Evolutionary conservation across 2,888 invertebrate genomes (phyloP).

Genomic region (Archips crataeganus): DNA sequence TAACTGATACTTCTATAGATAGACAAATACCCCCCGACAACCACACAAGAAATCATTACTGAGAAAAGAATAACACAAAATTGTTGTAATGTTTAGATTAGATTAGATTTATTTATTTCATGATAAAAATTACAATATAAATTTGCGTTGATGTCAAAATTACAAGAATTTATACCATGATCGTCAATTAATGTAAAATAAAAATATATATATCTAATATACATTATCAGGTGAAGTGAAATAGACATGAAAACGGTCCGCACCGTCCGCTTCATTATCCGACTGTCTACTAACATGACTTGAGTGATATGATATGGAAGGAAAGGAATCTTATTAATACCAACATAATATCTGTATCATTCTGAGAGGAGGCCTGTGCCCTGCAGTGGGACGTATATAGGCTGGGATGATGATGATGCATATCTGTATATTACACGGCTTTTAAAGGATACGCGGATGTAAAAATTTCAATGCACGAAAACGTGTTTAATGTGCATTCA

Average conservation of each 20-base stretch:
- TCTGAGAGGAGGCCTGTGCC: no score
- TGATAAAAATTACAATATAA: no score
- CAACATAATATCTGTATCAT: background rate
- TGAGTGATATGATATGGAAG: conserved; percentile 18
- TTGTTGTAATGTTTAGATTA: background rate
- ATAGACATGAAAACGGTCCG: conserved; percentile 38
- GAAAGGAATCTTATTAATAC: conserved; percentile 8
- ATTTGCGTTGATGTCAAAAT: no score
- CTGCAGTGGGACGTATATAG: no score
- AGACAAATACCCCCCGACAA: background rate
- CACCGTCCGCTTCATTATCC: conserved; percentile 24
- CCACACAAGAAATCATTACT: background rate
- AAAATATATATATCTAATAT: no score
- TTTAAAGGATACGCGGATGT: background rate
- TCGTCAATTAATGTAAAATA: no score
- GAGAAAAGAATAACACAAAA: conserved; percentile 1
- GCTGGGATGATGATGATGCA: no score
- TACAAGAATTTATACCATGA: no score
- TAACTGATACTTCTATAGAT: no score
- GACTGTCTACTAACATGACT: conserved; percentile 23
- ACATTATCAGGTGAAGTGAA: conserved; percentile 35
- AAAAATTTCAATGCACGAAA: background rate
- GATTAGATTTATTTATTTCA: no score
- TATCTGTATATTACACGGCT: no score
- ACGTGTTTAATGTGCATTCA: background rate